Evolutionary conservation across 2,888 invertebrate genomes (phyloP), one percentile per base, ranked within the genome.

Genomic region (Acanthosepion lycidas): DNA sequence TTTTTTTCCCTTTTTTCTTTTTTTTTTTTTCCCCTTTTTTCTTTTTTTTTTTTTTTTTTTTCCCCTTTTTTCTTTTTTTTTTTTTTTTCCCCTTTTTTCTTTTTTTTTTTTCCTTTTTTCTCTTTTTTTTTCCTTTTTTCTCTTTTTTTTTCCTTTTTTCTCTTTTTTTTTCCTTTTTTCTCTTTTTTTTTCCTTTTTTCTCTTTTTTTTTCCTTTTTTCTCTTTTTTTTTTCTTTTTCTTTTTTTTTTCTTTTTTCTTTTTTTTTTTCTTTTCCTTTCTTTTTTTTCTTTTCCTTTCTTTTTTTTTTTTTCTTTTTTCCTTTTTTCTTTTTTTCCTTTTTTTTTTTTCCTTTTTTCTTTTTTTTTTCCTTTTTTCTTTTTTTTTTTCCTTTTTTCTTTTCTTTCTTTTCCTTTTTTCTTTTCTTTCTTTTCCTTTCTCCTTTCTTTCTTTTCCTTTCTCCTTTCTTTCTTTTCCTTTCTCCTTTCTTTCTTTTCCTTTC

Each of bases 301-400:
- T 33, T 53, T 8, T 53, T 5, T 15, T 4, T 15, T 15, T 53
- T 4, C 3, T 1, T 0, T 15, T 53, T 4, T 53, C 33, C 53
- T 53, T 1, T 53, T 53, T 53, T 15, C 15, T 8, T 53, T 53
- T 53, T 9, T 8, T 53, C 53, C 15, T 1, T 15, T 53, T 4
- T 53, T 0, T 53, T 4, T 53, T 15, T 53, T 4, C 3, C 53
- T 6, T 15, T 15, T 8, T 15, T 8, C 33, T 33, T 15, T 1
- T 5, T 15, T 1, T 15, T 53, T 15, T 6, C 6, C 15, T n/a
- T n/a, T n/a, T 8, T 15, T 15, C 53, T 15, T 5, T 15, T 6
- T 53, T 9, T 15, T 1, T 15, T 33, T 33, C 1, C 1, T 1
- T 8, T 53, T 15, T 1, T 15, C 15, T 8, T 1, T n/a, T n/a